phyloP scores from a whole-genome alignment of 2,797 vertebrate genomes.

The Arrhamphus sclerolepis region DNA sequence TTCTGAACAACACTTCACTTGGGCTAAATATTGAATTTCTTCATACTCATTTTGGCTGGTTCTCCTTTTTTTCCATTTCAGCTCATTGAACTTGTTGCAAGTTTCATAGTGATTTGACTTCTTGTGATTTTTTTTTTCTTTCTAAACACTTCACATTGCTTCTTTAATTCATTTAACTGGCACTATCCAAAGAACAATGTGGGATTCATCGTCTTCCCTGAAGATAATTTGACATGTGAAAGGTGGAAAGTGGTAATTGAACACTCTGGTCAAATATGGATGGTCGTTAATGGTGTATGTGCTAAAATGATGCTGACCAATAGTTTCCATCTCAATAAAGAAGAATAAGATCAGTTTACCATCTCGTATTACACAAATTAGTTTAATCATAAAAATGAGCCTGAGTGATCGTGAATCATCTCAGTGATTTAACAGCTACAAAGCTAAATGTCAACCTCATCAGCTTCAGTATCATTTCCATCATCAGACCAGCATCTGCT shows the following conservation, averaged over 20 bases:
- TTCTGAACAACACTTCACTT: not conserved
- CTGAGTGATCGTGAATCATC: slow-evolving; percentile 7
- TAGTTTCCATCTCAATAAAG: not conserved
- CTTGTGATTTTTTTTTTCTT: too few relatives aligned
- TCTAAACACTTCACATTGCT: too few relatives aligned
- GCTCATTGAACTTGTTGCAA: too few relatives aligned
- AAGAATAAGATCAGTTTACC: not conserved
- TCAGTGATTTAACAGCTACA: slow-evolving; percentile 5
- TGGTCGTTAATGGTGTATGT: not conserved
- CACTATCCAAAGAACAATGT: too few relatives aligned
- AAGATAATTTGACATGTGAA: too few relatives aligned
- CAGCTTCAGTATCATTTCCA: slow-evolving; percentile 6
- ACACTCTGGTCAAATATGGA: not conserved
- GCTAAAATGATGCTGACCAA: not conserved
- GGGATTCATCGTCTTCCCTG: too few relatives aligned
- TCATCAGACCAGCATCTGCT: slow-evolving; percentile 7
- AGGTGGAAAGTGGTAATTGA: too few relatives aligned
- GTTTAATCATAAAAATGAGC: slow-evolving; percentile 22
- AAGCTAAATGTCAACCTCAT: not conserved
- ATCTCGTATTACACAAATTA: slow-evolving; percentile 3
- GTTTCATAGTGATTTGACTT: too few relatives aligned
- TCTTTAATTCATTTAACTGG: too few relatives aligned
- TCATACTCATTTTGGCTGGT: not conserved
- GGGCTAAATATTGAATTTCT: not conserved
- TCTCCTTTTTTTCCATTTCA: not conserved